Conservation (phyloP, 2,888 invertebrate species). For the Xanthorhoe spadicearia region DNA sequence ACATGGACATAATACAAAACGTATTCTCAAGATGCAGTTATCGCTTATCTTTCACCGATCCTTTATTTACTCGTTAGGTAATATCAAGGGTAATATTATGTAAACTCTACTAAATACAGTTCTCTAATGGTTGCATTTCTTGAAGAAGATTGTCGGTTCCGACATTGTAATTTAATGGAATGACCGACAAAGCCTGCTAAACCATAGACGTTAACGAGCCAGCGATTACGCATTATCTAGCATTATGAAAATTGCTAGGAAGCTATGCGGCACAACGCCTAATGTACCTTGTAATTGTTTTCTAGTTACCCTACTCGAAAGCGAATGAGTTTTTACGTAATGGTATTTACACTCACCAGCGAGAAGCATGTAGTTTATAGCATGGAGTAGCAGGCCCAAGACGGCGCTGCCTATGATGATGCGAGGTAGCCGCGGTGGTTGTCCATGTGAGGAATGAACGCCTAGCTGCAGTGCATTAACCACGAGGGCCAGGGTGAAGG, state of each 20-base stretch:
- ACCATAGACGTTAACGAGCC: constrained; percentile 1
- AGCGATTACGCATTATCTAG: constrained; percentile 14
- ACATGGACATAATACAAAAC: no score
- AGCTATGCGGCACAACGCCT: constrained; percentile 19
- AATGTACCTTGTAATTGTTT: constrained; percentile 17
- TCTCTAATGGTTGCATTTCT: not conserved
- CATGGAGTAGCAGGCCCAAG: constrained; percentile 91
- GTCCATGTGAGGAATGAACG: constrained; percentile 86
- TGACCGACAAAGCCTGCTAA: constrained; percentile 7
- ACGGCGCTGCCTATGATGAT: constrained; percentile 91
- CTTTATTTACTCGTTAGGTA: no score
- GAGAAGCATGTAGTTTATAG: constrained; percentile 91
- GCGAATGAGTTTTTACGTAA: constrained; percentile 24
- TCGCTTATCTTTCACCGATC: no score
- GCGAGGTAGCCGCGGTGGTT: constrained; percentile 85
- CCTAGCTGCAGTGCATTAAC: constrained; percentile 93
- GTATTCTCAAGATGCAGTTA: not conserved
- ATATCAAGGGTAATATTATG: not conserved
- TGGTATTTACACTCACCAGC: constrained; percentile 84
- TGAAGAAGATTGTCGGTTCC: constrained; percentile 7
- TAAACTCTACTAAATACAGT: not conserved
- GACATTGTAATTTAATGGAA: constrained; percentile 11
- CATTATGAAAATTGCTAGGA: constrained; percentile 24
- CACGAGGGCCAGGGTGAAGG: constrained; percentile 91
- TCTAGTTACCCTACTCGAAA: constrained; percentile 14